These are phyloP conservation scores for Hemitrygon akajei DNA, from an alignment of 2,797 vertebrate genomes.

Conservation along the genomic window DNA sequence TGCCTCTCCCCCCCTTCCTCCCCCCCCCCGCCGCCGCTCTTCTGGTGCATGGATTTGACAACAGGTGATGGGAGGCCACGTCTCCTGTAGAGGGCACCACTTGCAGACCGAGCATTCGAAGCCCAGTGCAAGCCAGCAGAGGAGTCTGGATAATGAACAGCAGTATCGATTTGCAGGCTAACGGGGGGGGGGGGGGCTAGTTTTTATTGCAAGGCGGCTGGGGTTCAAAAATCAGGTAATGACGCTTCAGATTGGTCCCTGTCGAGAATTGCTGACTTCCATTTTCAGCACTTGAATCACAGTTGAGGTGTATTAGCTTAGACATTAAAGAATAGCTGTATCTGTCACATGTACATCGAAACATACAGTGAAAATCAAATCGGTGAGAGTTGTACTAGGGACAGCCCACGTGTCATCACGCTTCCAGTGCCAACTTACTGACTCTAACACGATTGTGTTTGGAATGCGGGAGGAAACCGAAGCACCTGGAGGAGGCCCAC, in stretches of 20 bases:
- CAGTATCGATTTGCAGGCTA: not conserved
- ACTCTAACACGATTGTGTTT: no score
- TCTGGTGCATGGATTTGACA: not conserved
- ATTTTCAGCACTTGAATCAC: not conserved
- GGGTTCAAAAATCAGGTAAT: not conserved
- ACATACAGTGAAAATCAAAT: no score
- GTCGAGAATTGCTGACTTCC: not conserved
- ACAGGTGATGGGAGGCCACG: not conserved
- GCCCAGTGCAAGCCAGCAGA: not conserved
- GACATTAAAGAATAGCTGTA: no score
- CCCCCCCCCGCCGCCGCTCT: not conserved
- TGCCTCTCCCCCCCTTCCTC: no score
- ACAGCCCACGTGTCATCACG: no score
- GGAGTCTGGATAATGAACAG: not conserved
- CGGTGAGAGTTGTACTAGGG: no score
- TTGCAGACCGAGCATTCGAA: not conserved
- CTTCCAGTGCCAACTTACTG: no score
- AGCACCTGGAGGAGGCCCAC: no score
- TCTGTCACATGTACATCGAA: no score
- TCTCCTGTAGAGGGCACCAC: not conserved
- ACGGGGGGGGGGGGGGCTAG: not conserved
- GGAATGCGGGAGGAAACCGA: no score
- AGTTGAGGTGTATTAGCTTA: not conserved
- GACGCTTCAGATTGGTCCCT: not conserved
- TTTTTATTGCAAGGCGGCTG: not conserved